Evolutionary conservation across 2,113 vertebrate species (phyloP).

Genomic region (Dasyornis broadbenti): DNA sequence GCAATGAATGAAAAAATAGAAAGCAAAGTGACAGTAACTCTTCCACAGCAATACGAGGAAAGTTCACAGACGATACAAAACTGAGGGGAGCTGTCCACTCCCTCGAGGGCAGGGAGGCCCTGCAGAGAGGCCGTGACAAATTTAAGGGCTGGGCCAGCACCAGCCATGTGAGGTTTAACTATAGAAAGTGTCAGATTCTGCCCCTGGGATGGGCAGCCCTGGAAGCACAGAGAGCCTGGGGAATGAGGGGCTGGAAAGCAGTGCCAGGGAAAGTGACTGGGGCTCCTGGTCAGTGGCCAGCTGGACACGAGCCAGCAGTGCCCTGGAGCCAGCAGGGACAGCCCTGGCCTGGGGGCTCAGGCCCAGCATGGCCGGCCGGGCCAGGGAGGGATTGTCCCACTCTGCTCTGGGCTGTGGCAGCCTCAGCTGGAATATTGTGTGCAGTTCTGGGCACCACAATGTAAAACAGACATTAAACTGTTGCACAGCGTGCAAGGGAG

Average conservation of each 20-base stretch:
- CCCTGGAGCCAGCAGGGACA: background rate
- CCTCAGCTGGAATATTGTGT: background rate
- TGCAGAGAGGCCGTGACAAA: background rate
- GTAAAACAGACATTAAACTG: background rate
- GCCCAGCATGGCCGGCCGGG: background rate
- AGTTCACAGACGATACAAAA: background rate
- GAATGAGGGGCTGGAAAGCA: background rate
- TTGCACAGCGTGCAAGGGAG: fast-evolving
- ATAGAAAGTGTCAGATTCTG: fast-evolving
- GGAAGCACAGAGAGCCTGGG: fast-evolving
- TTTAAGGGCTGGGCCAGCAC: background rate
- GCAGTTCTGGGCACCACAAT: background rate
- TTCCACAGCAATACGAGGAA: background rate
- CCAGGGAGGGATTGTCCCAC: background rate
- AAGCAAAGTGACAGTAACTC: background rate
- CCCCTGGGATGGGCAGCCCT: background rate
- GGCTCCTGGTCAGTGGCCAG: background rate
- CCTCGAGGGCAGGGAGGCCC: fast-evolving
- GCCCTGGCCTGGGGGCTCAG: background rate
- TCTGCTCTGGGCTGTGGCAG: background rate
- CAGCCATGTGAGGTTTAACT: fast-evolving
- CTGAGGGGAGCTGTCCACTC: fast-evolving
- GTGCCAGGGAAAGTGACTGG: background rate
- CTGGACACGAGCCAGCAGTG: background rate
- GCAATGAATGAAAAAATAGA: background rate